Evolutionary conservation across 1,140 invertebrate species (phyloP).

Genomic region (Anastrepha ludens): DNA sequence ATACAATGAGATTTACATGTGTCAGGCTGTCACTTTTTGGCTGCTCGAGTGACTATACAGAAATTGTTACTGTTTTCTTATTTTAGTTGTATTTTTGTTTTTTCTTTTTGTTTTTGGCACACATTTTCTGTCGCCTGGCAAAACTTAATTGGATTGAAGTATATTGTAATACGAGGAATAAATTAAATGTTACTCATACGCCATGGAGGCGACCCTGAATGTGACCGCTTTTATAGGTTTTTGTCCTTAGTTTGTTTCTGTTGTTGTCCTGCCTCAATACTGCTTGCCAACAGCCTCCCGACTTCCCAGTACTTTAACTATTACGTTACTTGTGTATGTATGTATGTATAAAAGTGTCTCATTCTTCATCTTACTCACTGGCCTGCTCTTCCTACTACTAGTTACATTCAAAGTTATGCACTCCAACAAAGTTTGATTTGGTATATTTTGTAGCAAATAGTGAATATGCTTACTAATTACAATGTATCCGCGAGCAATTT

Average conservation of each 20-base stretch:
- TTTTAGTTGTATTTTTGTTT: background rate
- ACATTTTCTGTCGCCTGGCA: background rate
- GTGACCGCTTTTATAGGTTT: too few species aligned
- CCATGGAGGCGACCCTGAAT: background rate
- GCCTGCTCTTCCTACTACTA: background rate
- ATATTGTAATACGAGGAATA: background rate
- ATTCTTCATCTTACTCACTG: too few species aligned
- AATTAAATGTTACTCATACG: constrained; percentile 42
- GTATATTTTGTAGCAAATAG: background rate
- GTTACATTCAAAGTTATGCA: background rate
- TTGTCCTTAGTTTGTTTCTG: too few species aligned
- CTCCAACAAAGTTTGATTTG: background rate
- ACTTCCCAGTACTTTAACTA: too few species aligned
- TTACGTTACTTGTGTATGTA: too few species aligned
- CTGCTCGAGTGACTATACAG: background rate
- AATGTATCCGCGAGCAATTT: background rate
- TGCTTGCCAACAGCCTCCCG: too few species aligned
- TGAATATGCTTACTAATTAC: background rate
- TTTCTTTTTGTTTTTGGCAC: background rate
- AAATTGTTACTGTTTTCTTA: background rate
- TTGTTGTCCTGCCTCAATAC: too few species aligned
- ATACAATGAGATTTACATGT: background rate
- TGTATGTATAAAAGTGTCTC: too few species aligned
- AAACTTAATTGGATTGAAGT: constrained; percentile 6
- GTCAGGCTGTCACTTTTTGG: background rate